Evolutionary conservation across 2,797 vertebrate species (phyloP).

Genomic region (Cyclura pinguis): DNA sequence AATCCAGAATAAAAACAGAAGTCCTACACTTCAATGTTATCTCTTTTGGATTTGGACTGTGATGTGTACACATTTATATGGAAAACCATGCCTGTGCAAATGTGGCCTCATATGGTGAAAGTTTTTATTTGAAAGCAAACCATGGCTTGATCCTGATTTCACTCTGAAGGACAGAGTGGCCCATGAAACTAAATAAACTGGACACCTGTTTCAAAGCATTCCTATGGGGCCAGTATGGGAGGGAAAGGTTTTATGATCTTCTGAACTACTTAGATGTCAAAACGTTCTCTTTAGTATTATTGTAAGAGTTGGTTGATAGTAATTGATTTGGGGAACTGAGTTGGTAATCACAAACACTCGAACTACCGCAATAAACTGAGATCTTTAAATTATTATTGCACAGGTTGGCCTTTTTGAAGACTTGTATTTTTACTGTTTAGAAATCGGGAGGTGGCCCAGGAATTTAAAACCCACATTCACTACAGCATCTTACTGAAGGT

Average conservation of each 20-base stretch:
- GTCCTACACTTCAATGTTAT: neutral
- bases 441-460: neutral
- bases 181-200: neutral
- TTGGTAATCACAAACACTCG: neutral
- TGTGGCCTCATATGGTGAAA: neutral
- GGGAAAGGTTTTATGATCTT: too few species aligned
- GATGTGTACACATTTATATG: neutral
- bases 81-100: neutral
- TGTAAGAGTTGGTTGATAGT: neutral
- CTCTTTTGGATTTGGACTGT: neutral
- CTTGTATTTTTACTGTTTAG: constrained; percentile 7
- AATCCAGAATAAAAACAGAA: neutral
- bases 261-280: too few species aligned
- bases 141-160: too few species aligned
- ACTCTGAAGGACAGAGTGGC: neutral
- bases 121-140: neutral
- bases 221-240: too few species aligned
- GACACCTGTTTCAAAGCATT: neutral
- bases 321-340: neutral
- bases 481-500: neutral
- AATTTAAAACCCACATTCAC: constrained; percentile 5
- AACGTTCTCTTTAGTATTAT: neutral
- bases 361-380: neutral
- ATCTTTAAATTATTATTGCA: neutral
- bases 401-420: neutral